Conservation (phyloP, 2,888 invertebrate genomes). For the Neocrepidodera transversa region DNA sequence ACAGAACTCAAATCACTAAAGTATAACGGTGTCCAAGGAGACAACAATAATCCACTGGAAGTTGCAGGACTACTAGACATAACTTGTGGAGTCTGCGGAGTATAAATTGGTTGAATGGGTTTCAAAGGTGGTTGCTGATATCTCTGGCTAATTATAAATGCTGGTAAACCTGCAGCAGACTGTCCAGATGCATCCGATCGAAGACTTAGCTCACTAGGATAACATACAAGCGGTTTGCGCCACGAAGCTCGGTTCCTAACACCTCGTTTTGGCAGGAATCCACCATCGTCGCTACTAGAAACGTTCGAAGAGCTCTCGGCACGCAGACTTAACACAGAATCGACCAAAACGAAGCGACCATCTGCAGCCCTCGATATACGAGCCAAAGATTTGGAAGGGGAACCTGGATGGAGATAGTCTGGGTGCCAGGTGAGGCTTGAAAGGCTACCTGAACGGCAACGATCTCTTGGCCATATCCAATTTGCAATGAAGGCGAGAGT, state of each 20-base stretch:
- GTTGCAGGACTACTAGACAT: constrained; percentile 73
- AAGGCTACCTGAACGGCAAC: constrained; percentile 65
- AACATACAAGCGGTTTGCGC: constrained; percentile 70
- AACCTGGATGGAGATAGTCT: constrained; percentile 56
- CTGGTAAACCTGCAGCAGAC: constrained; percentile 59
- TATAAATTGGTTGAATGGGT: constrained; percentile 58
- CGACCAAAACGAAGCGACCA: constrained; percentile 74
- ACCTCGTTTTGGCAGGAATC: constrained; percentile 72
- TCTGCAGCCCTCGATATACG: constrained; percentile 78
- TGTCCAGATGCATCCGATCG: constrained; percentile 66
- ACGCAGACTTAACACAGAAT: constrained; percentile 64
- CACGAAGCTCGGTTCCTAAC: constrained; percentile 67
- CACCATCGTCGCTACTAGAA: constrained; percentile 81
- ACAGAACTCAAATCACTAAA: constrained; percentile 90
- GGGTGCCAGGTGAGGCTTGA: constrained; percentile 59
- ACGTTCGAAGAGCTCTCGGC: constrained; percentile 65
- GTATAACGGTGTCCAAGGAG: constrained; percentile 77
- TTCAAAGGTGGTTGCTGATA: constrained; percentile 46
- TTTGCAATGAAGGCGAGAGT: constrained; percentile 72
- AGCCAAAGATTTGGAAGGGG: constrained; percentile 62
- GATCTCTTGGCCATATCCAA: constrained; percentile 80
- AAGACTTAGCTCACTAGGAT: constrained; percentile 72
- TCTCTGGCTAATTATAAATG: constrained; percentile 46
- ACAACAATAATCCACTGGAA: constrained; percentile 66
- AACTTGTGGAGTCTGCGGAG: constrained; percentile 64